phyloP scores from a whole-genome alignment of 2,113 vertebrate species.

The Paraplagusia blochii region DNA sequence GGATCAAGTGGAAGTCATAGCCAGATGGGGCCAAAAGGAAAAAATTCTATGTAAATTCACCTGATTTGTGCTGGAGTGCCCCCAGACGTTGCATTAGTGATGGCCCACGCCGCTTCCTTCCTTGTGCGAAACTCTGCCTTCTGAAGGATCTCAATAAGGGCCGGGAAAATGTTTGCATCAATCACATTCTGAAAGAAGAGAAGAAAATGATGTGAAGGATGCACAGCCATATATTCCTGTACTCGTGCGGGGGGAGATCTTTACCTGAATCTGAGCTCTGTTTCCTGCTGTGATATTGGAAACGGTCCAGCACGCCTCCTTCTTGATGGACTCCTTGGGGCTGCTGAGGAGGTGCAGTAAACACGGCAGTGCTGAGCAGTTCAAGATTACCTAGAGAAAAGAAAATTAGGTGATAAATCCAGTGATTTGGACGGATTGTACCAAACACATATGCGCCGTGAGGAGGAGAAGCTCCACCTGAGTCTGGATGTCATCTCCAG shows the following conservation, averaged over 20 bases:
- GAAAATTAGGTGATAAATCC: neutral
- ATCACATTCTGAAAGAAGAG: slow-evolving; percentile 79
- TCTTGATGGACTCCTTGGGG: slow-evolving; percentile 89
- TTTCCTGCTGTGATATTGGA: slow-evolving; percentile 93
- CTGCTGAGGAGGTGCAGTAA: slow-evolving; percentile 89
- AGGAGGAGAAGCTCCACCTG: slow-evolving; percentile 73
- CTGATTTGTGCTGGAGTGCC: slow-evolving; percentile 83
- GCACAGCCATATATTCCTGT: too few relatives aligned
- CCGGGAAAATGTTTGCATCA: slow-evolving; percentile 91
- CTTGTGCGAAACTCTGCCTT: slow-evolving; percentile 95
- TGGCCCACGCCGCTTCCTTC: slow-evolving; percentile 97
- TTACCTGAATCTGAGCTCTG: slow-evolving; percentile 84
- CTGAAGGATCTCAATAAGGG: slow-evolving; percentile 90
- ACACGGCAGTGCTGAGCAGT: slow-evolving; percentile 89
- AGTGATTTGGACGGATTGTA: neutral
- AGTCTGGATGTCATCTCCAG: slow-evolving; percentile 91
- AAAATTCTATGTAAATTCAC: neutral
- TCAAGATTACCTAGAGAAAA: slow-evolving; percentile 83
- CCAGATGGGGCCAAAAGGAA: too few relatives aligned
- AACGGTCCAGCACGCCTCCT: slow-evolving; percentile 91
- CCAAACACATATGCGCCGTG: neutral
- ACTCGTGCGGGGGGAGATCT: too few relatives aligned
- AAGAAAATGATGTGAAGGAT: neutral
- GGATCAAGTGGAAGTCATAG: too few relatives aligned
- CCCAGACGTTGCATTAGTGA: slow-evolving; percentile 95